Conservation (phyloP, 2,888 invertebrate species). For the Lasioglossum malachurum region DNA sequence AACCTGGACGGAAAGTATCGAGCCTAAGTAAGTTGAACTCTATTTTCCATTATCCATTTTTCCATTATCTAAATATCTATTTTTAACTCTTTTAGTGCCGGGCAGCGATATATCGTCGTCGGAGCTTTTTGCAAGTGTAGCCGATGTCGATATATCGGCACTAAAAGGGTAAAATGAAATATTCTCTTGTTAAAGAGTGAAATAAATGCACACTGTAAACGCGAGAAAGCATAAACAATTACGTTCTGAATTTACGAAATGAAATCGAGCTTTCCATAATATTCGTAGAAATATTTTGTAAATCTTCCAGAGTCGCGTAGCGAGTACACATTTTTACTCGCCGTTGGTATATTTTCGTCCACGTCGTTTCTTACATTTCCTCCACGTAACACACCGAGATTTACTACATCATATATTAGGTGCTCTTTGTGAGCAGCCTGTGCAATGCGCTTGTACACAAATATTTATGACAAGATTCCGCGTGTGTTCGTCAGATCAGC, state of each 20-base stretch:
- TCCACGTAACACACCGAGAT: neutral
- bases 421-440: neutral
- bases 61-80: constrained; percentile 9
- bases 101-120: neutral
- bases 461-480: constrained; percentile 1
- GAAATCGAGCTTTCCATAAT: neutral
- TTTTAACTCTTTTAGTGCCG: constrained; percentile 4
- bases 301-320: neutral
- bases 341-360: neutral
- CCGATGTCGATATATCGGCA: neutral
- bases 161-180: neutral
- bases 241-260: neutral
- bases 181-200: neutral
- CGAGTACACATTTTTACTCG: neutral
- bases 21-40: neutral
- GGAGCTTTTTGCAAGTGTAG: neutral
- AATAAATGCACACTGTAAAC: neutral
- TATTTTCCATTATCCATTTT: constrained; percentile 22
- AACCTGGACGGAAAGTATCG: neutral
- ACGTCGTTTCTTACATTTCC: neutral
- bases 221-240: neutral
- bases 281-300: neutral
- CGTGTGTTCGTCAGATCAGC: neutral
- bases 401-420: neutral
- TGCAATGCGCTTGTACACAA: neutral